A percentile compares a stretch with the other conserved stretches of the same genome.
Conservation (phyloP, 2,888 invertebrate species). For the Epirrhoe tristata region DNA sequence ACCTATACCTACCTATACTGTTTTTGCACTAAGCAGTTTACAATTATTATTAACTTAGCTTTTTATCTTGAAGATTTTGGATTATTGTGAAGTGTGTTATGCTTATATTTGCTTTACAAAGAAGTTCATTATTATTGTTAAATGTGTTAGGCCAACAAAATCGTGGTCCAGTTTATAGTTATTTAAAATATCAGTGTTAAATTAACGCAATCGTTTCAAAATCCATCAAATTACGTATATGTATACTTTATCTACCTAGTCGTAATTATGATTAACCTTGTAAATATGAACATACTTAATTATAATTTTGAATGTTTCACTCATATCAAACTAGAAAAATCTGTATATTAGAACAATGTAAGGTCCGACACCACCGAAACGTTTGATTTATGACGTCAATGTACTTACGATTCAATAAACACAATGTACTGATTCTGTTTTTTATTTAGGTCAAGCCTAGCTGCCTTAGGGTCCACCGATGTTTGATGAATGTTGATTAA, state of each 20-base stretch:
- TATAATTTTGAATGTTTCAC: slow-evolving; percentile 81
- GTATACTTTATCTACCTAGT: slow-evolving; percentile 52
- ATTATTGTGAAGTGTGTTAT: slow-evolving; percentile 23
- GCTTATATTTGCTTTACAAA: slow-evolving; percentile 21
- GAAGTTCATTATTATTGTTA: slow-evolving; percentile 38
- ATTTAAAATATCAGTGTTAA: slow-evolving; percentile 51
- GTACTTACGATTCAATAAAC: slow-evolving; percentile 79
- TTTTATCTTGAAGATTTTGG: slow-evolving; percentile 20
- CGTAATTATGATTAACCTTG: slow-evolving; percentile 64
- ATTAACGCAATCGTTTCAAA: slow-evolving; percentile 55
- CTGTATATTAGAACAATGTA: slow-evolving; percentile 79
- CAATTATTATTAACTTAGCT: slow-evolving; percentile 1
- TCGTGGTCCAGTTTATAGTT: slow-evolving; percentile 61
- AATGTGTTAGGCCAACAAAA: slow-evolving; percentile 63
- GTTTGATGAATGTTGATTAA: too few relatives aligned
- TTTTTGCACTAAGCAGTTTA: slow-evolving; percentile 11
- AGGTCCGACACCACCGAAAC: slow-evolving; percentile 72
- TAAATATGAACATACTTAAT: slow-evolving; percentile 69
- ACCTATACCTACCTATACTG: slow-evolving; percentile 3
- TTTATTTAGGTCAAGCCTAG: slow-evolving; percentile 14
- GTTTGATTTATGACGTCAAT: slow-evolving; percentile 80
- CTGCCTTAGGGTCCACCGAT: too few relatives aligned
- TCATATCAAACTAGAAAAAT: slow-evolving; percentile 81
- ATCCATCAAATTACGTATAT: slow-evolving; percentile 50
- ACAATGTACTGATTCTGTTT: slow-evolving; percentile 65